Evolutionary conservation across 92 coral and sea anemone species (phyloP).

Genomic region (Paramuricea clavata): DNA sequence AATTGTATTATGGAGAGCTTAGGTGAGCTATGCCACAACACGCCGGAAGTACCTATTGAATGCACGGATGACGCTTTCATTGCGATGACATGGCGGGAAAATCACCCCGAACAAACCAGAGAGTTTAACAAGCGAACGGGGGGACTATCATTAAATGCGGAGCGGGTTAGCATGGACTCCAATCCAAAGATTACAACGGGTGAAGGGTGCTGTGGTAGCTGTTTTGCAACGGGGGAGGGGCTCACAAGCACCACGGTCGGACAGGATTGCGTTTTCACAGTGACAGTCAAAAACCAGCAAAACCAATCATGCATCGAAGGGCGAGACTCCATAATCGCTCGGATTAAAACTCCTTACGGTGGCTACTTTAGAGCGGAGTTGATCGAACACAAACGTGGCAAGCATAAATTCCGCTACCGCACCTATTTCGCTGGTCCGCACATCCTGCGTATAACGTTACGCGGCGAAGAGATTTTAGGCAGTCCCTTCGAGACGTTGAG

Average conservation of each 20-base stretch:
- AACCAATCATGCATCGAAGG: constrained; percentile 36
- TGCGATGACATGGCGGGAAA: neutral
- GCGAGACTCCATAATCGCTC: constrained; percentile 4
- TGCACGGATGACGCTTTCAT: constrained; percentile 35
- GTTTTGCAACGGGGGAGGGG: constrained; percentile 48
- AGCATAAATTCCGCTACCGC: constrained; percentile 45
- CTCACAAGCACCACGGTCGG: constrained; percentile 15
- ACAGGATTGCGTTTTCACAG: constrained; percentile 21
- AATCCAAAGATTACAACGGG: constrained; percentile 11
- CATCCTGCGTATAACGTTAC: constrained; percentile 29
- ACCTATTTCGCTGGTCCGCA: constrained; percentile 42
- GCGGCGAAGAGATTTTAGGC: constrained; percentile 43
- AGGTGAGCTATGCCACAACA: constrained; percentile 43
- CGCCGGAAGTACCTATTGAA: constrained; percentile 40
- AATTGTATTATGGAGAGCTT: constrained; percentile 47
- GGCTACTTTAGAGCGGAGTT: constrained; percentile 35
- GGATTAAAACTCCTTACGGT: constrained; percentile 28
- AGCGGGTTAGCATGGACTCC: neutral
- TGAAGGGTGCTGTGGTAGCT: constrained; percentile 20
- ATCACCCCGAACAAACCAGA: neutral
- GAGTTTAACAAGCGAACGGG: neutral
- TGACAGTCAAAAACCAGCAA: constrained; percentile 19
- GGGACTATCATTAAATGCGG: neutral
- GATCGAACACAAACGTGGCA: constrained; percentile 19
- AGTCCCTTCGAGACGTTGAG: constrained; percentile 42